A percentile compares a stretch with the other conserved stretches of the same genome.
These are phyloP conservation scores for Scaptomyza tumidula DNA, from an alignment of 2,888 invertebrate species.

Conservation along the genomic window DNA sequence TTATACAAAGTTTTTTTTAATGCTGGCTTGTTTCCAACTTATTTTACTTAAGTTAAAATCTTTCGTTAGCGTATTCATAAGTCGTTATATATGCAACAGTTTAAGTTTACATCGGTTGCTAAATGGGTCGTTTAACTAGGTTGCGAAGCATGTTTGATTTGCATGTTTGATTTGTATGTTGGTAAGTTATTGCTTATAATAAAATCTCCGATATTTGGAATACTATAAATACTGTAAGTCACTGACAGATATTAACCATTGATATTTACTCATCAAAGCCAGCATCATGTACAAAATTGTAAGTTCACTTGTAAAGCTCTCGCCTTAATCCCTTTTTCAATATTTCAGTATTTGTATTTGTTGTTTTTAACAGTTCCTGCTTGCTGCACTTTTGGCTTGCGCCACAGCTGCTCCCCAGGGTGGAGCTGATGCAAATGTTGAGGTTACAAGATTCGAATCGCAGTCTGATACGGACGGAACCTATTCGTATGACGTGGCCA, in stretches of 20 bases:
- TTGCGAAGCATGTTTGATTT: constrained; percentile 55
- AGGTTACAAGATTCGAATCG: constrained; percentile 34
- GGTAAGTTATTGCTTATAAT: constrained; percentile 27
- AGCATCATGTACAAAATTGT: constrained; percentile 70
- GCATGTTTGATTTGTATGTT: constrained; percentile 71
- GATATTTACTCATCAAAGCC: constrained; percentile 34
- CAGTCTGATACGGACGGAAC: constrained; percentile 81
- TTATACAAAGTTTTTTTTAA: too few relatives aligned
- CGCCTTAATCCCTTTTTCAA: not conserved
- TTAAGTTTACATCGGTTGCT: constrained; percentile 26
- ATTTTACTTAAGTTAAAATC: not conserved
- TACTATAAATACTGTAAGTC: constrained; percentile 58
- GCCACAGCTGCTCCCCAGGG: constrained; percentile 42
- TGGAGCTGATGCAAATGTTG: constrained; percentile 5
- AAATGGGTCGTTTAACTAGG: constrained; percentile 50
- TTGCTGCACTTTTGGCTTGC: constrained; percentile 49
- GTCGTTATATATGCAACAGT: constrained; percentile 2
- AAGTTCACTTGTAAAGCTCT: constrained; percentile 38
- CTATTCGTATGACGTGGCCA: constrained; percentile 84
- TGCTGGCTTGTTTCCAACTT: too few relatives aligned
- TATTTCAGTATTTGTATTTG: not conserved
- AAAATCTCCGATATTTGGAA: constrained; percentile 18
- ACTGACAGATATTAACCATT: constrained; percentile 34
- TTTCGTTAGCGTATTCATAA: constrained; percentile 27
- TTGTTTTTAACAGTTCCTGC: constrained; percentile 52